These are phyloP conservation scores for Schizaphis graminum DNA, from an alignment of 2,888 invertebrate species.

Conservation along the genomic window DNA sequence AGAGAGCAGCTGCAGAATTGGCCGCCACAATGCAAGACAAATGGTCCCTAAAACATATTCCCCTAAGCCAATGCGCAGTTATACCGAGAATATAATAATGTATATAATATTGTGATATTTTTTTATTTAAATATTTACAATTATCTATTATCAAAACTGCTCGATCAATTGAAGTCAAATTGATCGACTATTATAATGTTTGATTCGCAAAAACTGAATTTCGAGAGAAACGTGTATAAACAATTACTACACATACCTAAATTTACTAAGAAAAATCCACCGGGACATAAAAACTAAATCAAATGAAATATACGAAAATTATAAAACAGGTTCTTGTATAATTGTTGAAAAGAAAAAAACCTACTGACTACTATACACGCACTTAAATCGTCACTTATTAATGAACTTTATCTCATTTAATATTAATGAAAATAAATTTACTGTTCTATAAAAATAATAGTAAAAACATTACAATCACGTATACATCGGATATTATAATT, in stretches of 20 bases:
- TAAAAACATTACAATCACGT: neutral
- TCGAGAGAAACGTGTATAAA: neutral
- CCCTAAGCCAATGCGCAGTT: constrained; percentile 20
- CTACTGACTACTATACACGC: neutral
- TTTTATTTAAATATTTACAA: constrained; percentile 37
- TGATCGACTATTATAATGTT: neutral
- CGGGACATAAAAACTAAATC: neutral
- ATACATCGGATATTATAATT: neutral
- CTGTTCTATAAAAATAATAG: neutral
- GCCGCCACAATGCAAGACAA: constrained; percentile 64
- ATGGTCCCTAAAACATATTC: constrained; percentile 60
- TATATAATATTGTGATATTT: constrained; percentile 55
- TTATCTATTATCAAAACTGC: constrained; percentile 18
- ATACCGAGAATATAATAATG: constrained; percentile 39
- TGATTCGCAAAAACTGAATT: neutral
- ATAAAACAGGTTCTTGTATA: neutral
- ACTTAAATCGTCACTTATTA: neutral
- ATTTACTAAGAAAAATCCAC: neutral
- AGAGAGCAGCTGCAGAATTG: constrained; percentile 61
- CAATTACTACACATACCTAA: neutral
- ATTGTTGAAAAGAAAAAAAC: neutral
- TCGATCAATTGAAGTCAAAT: neutral
- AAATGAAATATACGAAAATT: neutral
- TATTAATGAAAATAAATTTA: neutral
- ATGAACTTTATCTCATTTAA: neutral